A percentile compares a stretch with the other conserved stretches of the same genome.
Conservation (phyloP, 92 coral and sea anemone species). For the Pocillopora grandis region DNA sequence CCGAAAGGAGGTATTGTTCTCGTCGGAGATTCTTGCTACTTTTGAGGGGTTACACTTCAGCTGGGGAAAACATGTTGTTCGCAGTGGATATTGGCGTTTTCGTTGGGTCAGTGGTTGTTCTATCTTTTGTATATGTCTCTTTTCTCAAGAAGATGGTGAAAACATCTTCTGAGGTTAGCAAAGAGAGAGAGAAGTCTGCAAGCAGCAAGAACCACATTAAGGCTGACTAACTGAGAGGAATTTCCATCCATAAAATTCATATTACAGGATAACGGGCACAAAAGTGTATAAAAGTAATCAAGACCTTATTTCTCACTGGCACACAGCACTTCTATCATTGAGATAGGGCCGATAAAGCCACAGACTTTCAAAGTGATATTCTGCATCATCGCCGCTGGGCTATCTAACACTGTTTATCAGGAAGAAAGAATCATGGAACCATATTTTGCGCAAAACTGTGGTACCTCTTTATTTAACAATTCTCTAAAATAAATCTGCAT, state of each 20-base stretch:
- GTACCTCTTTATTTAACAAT: no score
- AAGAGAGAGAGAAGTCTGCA: constrained; percentile 56
- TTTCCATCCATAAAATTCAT: not conserved
- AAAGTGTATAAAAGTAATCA: not conserved
- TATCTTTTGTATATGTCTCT: constrained; percentile 72
- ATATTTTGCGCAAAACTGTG: no score
- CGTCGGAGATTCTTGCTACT: not conserved
- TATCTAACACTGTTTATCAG: no score
- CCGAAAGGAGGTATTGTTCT: not conserved
- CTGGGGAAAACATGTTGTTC: constrained; percentile 32
- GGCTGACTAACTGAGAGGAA: not conserved
- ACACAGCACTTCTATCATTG: no score
- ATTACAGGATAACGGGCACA: not conserved
- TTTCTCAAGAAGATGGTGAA: constrained; percentile 80
- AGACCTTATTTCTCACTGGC: no score
- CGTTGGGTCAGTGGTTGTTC: constrained; percentile 66
- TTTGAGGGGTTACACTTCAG: not conserved
- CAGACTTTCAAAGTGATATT: no score
- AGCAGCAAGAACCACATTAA: constrained; percentile 30
- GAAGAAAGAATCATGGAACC: no score
- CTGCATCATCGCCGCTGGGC: no score
- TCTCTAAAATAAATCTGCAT: no score
- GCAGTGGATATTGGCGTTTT: constrained; percentile 72
- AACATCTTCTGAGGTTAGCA: constrained; percentile 65
- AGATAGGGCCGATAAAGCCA: no score